Evolutionary conservation across 2,113 vertebrate genomes (phyloP), one percentile per base, ranked within the genome.

Genomic region (Andinoacara biseriatus): DNA sequence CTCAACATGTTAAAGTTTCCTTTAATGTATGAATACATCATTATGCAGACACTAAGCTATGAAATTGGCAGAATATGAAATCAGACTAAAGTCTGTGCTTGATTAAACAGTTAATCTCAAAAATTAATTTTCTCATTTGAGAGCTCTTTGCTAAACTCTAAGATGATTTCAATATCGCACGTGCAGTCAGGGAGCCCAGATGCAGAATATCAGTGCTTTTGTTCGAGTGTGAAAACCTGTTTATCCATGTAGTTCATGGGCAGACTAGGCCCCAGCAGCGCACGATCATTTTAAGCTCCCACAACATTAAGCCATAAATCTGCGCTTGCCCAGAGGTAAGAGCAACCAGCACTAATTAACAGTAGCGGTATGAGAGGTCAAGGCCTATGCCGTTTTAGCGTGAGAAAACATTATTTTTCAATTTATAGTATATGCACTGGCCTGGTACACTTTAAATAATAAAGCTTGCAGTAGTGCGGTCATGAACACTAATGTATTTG

Each of bases 401-500:
- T 94, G 93, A 94, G 93, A 94, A 95, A 95, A 95, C 91, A 92
- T 90, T 72, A 93, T 94, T 93, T 92, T 93, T 94, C 92, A 93
- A 94, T 93, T 90, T 90, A 87, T 74, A 74, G 63, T 84, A 75
- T 75, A 90, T 85, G 72, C 83, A 40, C 84, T 72, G 86, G 88
- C 82, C 89, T 74, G 84, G 49, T 83, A 85, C 38, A 24, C 57
- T 75, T 87, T 83, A 87, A 89, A 77, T 82, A 90, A 92, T 91
- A 86, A 74, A 88, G 76, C 67, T 76, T 59, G 79, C 72, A 84
- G 86, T 69, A 88, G 65, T 58, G 24, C 57, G 60, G 60, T 69
- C 58, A 80, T 72, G 69, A 78, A 88, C 72, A 78, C 35, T 69
- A 85, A 87, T 76, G 56, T 26, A 79, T 31, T 40, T 43, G 46